These are phyloP conservation scores for Chascanopsetta lugubris DNA, from an alignment of 2,113 vertebrate species.

Conservation along the genomic window DNA sequence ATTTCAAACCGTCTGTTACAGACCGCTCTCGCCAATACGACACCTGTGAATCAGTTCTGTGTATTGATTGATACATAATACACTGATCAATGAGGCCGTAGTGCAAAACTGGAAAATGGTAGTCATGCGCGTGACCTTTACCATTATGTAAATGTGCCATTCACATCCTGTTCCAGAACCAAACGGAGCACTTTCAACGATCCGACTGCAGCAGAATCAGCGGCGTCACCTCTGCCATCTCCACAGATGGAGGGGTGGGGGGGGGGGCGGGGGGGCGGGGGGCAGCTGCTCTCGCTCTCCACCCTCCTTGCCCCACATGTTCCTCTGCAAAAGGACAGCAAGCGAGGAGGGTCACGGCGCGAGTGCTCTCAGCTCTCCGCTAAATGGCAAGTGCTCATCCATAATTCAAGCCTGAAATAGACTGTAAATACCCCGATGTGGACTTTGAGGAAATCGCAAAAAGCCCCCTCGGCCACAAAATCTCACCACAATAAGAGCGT, in stretches of 20 bases:
- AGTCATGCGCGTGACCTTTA: no score
- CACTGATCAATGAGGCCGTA: no score
- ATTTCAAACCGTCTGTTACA: no score
- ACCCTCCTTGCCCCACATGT: conserved; percentile 20
- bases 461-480: no score
- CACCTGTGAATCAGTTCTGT: no score
- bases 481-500: no score
- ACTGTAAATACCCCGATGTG: neutral
- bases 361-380: neutral
- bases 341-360: neutral
- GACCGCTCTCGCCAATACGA: no score
- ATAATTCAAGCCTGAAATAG: neutral
- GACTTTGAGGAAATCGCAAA: neutral
- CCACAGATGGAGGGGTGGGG: neutral
- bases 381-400: neutral
- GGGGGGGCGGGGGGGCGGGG: no score
- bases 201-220: conserved; percentile 22
- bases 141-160: neutral
- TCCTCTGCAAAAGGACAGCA: conserved; percentile 8
- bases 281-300: neutral
- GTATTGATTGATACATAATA: no score
- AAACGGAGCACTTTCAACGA: neutral
- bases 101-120: no score
- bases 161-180: neutral
- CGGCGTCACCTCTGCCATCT: conserved; percentile 3